Evolutionary conservation across 2,113 vertebrate species (phyloP).

Genomic region (Neomonachus schauinslandi): DNA sequence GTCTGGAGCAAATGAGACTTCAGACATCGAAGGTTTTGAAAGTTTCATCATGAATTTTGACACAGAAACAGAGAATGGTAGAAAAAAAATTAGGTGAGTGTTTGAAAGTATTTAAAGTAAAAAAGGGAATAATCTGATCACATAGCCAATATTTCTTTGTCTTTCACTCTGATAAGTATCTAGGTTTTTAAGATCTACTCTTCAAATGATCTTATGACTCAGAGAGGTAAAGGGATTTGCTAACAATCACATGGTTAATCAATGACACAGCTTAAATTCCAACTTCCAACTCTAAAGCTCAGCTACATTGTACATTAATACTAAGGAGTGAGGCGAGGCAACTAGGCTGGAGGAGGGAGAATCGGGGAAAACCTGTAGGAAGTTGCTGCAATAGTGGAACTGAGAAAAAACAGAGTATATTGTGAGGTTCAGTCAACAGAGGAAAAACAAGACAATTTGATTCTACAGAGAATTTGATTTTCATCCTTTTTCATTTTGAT

Average conservation of each 20-base stretch:
- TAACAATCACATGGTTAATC: background rate
- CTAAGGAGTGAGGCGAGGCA: background rate
- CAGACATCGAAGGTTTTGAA: background rate
- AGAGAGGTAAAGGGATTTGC: background rate
- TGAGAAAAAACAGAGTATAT: background rate
- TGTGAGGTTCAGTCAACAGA: background rate
- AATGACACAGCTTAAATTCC: background rate
- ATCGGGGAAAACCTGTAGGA: background rate
- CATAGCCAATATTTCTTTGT: background rate
- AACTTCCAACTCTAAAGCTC: background rate
- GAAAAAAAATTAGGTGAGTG: background rate
- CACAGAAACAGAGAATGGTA: background rate
- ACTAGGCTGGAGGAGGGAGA: background rate
- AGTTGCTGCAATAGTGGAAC: background rate
- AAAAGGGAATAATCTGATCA: background rate
- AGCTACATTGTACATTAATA: background rate
- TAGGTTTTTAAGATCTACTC: background rate
- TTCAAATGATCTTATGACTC: background rate
- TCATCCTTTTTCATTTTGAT: constrained; percentile 58
- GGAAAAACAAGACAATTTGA: constrained; percentile 33
- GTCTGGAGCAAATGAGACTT: background rate
- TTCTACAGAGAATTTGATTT: constrained; percentile 19
- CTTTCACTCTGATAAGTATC: background rate
- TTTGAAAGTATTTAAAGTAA: background rate
- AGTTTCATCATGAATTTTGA: constrained; percentile 14